Conservation (phyloP, 2,797 vertebrate species). For the Gephyroberyx darwinii region DNA sequence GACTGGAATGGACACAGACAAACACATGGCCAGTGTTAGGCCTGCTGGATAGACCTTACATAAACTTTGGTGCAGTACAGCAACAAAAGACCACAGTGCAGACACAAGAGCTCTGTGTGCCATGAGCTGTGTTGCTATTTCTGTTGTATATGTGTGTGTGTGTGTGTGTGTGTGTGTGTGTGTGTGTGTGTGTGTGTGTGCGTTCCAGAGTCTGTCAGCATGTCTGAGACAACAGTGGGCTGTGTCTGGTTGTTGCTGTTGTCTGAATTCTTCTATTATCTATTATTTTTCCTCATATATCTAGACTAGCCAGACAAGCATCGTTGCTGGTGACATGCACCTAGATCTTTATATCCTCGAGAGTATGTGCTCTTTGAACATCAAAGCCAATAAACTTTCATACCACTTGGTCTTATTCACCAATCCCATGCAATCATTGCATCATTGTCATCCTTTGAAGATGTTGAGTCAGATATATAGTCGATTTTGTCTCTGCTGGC, state of each 20-base stretch:
- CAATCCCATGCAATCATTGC: too few species aligned
- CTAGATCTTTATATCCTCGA: too few species aligned
- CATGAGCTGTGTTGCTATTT: slow-evolving; percentile 44
- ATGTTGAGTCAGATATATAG: too few species aligned
- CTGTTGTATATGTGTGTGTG: slow-evolving; percentile 33
- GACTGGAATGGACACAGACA: slow-evolving; percentile 54
- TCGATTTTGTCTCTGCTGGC: too few species aligned
- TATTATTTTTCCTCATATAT: too few species aligned
- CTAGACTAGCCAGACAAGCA: too few species aligned
- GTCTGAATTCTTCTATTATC: too few species aligned
- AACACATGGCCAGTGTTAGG: slow-evolving; percentile 49
- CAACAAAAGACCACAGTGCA: slow-evolving; percentile 43
- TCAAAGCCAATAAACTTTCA: too few species aligned
- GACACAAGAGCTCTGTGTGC: slow-evolving; percentile 19
- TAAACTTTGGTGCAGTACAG: slow-evolving; percentile 23
- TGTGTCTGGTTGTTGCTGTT: slow-evolving; percentile 7
- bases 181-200: slow-evolving; percentile 16
- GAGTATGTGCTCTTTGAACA: too few species aligned
- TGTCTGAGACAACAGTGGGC: slow-evolving; percentile 14
- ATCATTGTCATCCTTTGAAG: too few species aligned
- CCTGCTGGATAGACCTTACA: slow-evolving; percentile 40
- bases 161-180: slow-evolving; percentile 16
- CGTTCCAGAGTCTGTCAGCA: neutral
- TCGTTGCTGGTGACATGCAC: too few species aligned
- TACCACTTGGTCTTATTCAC: too few species aligned